Base-by-base conservation (phyloP, 2,888 invertebrate species). In the Gibbula magus region DNA sequence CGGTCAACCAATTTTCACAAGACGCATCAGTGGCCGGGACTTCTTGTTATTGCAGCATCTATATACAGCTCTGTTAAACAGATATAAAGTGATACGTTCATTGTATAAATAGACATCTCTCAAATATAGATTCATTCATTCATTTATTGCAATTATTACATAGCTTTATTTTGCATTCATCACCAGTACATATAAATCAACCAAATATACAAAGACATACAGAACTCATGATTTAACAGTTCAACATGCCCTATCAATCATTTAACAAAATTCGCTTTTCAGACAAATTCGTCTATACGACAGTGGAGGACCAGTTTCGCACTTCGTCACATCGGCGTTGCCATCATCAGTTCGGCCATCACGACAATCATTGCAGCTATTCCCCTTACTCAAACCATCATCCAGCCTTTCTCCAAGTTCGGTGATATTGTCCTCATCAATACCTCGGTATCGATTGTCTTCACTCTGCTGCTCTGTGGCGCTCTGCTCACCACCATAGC, bases 391-490 rank as follows among this genome's bases (percentile, higher is more conserved):
- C 90, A 90, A 84, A 90, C 91, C 10, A 87, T 85, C 67, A 91
- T 91, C 74, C 89, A 88, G 77, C 91, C 91, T 3, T 91, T 91
- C 79, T 84, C 91, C 75, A 89, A 91, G 79, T 91, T 91, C 85
- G 91, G 91, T 20, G 83, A 88, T 79, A 91, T 91, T 79, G 86
- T 91, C n/a, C 89, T 91, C 53, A 91, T 91, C 80, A 91, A 91
- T 85, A 91, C 91, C 1, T 84, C 88, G 8, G 89, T 91, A 18
- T 88, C 90, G 61, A 90, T 91, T 76, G 45, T 90, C 22, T 91
- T 90, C 82, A 89, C 91, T 2, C 84, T 91, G 35, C 89, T 91
- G 16, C 87, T 89, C 18, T 89, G 91, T 79, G 85, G 89, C 7
- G 90, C 90, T 8, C 83, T 91, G 56, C 86, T 91, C 56, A 85